Percentiles rank a stretch among this genome's conserved stretches.
These are phyloP conservation scores for Halcyon badia DNA, from an alignment of 2,797 vertebrate species.

Conservation along the genomic window DNA sequence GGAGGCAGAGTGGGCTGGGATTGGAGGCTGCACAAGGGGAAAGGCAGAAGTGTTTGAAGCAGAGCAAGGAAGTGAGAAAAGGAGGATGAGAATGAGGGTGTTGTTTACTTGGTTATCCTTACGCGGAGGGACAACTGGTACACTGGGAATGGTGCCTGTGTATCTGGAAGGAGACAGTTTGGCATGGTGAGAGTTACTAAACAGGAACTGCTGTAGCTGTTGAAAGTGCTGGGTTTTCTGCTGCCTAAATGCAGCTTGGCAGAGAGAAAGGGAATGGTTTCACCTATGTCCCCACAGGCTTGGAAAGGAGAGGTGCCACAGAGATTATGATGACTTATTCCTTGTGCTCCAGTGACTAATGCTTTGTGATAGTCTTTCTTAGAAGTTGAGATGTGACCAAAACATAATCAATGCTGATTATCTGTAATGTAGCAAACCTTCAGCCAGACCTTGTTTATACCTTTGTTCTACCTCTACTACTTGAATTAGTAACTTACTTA, in stretches of 20 bases:
- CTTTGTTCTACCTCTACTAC: no score
- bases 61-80: background rate
- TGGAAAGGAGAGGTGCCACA: background rate
- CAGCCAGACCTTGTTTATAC: no score
- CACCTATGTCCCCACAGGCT: background rate
- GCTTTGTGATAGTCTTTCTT: no score
- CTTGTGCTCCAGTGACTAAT: no score
- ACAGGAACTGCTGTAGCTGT: background rate
- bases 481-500: no score
- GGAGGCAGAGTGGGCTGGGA: background rate
- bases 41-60: background rate
- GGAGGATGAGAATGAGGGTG: background rate
- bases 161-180: background rate
- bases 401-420: no score
- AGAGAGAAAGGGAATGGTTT: background rate
- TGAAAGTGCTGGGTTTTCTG: background rate
- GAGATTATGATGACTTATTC: background rate
- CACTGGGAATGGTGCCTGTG: background rate
- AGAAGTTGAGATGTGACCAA: no score
- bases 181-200: background rate
- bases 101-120: background rate
- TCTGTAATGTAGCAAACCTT: no score
- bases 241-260: background rate
- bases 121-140: background rate
- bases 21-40: background rate